Evolutionary conservation across 2,888 invertebrate species (phyloP).

Genomic region (Watsonalla binaria): DNA sequence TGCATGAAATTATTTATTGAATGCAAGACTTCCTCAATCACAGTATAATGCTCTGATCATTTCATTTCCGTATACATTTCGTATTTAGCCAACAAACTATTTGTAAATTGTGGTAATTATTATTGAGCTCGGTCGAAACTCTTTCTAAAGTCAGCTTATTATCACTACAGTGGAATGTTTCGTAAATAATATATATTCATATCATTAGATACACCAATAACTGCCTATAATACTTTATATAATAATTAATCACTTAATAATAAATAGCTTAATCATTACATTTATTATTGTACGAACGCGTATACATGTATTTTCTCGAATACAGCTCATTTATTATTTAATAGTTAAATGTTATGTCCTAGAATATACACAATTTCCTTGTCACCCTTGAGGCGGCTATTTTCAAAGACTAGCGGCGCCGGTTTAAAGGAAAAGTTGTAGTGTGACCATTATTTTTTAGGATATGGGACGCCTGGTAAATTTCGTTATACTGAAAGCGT

Average conservation of each 20-base stretch:
- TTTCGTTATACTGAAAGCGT: too few species aligned
- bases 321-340: conserved; percentile 51
- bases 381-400: conserved; percentile 3
- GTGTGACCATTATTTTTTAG: neutral
- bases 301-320: conserved; percentile 72
- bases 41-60: too few species aligned
- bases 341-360: conserved; percentile 13
- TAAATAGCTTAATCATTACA: conserved; percentile 68
- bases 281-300: conserved; percentile 77
- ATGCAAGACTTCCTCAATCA: too few species aligned
- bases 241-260: conserved; percentile 50
- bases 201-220: conserved; percentile 43
- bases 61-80: too few species aligned
- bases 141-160: too few species aligned
- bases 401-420: neutral
- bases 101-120: too few species aligned
- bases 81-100: too few species aligned
- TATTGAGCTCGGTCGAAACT: too few species aligned
- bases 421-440: neutral
- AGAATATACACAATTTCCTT: conserved; percentile 5
- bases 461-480: too few species aligned
- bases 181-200: too few species aligned
- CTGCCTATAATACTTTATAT: conserved; percentile 43
- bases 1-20: too few species aligned
- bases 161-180: too few species aligned